phyloP scores from a whole-genome alignment of 2,113 vertebrate genomes.

The Tonatia bakeri region DNA sequence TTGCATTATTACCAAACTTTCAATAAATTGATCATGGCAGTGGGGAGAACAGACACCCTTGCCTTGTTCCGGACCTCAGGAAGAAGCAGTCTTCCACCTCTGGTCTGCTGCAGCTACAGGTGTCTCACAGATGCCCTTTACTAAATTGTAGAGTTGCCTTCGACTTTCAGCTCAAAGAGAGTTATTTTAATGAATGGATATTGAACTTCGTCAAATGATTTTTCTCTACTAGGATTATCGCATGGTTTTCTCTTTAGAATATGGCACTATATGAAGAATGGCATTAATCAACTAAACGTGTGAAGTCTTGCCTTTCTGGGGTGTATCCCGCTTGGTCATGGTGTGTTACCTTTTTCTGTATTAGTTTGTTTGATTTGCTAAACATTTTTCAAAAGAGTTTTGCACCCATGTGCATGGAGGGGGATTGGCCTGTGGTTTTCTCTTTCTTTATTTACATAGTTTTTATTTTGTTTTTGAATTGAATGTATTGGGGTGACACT shows the following conservation, averaged over 20 bases:
- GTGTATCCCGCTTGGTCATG: background rate
- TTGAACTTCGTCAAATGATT: background rate
- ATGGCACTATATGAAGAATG: background rate
- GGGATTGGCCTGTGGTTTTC: background rate
- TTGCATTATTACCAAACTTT: background rate
- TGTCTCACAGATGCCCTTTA: background rate
- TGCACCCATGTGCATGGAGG: background rate
- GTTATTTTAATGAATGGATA: background rate
- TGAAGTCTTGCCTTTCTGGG: background rate
- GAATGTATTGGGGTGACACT: no score
- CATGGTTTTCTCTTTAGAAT: background rate
- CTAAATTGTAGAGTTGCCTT: background rate
- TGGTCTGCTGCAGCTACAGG: background rate
- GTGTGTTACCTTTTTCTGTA: background rate
- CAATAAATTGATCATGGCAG: background rate
- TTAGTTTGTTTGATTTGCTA: background rate
- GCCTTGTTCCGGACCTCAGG: background rate
- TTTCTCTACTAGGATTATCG: background rate
- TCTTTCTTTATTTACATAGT: background rate
- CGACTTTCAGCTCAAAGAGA: background rate
- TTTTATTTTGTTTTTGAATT: no score
- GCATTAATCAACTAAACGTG: background rate
- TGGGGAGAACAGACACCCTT: background rate
- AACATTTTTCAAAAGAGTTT: background rate
- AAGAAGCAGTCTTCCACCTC: background rate